These are phyloP conservation scores for Thalassoma bifasciatum DNA, from an alignment of 2,113 vertebrate species.

Conservation along the genomic window DNA sequence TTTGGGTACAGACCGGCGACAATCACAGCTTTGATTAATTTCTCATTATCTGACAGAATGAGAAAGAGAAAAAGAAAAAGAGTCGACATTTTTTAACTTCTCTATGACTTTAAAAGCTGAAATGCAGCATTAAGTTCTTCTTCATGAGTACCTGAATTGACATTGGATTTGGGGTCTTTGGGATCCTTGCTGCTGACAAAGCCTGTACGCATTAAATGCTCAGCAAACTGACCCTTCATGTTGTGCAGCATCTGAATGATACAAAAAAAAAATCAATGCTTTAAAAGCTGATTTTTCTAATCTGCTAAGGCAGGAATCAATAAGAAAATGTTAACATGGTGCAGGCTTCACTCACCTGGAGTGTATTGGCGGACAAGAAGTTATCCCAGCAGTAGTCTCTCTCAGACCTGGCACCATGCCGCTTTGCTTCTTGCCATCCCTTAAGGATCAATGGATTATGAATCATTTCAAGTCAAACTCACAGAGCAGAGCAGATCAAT, in stretches of 20 bases:
- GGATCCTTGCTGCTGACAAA: slow-evolving; percentile 93
- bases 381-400: slow-evolving; percentile 97
- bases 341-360: slow-evolving; percentile 86
- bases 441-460: slow-evolving; percentile 57
- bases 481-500: background rate
- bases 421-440: slow-evolving; percentile 95
- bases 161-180: slow-evolving; percentile 91
- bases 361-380: slow-evolving; percentile 94
- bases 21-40: slow-evolving; percentile 97
- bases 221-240: slow-evolving; percentile 98
- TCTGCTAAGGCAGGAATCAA: background rate
- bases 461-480: slow-evolving; percentile 7
- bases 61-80: slow-evolving; percentile 5
- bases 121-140: background rate
- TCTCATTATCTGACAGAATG: slow-evolving; percentile 90
- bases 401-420: slow-evolving; percentile 87
- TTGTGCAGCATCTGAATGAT: slow-evolving; percentile 92
- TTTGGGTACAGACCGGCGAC: slow-evolving; percentile 98
- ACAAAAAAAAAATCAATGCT: slow-evolving; percentile 14
- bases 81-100: background rate
- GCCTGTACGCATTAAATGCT: slow-evolving; percentile 92
- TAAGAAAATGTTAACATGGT: background rate
- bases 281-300: background rate
- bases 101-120: background rate
- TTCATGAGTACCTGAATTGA: slow-evolving; percentile 89